Base-by-base conservation (phyloP, 2,888 invertebrate genomes). In the Harpagoxenus sublaevis region DNA sequence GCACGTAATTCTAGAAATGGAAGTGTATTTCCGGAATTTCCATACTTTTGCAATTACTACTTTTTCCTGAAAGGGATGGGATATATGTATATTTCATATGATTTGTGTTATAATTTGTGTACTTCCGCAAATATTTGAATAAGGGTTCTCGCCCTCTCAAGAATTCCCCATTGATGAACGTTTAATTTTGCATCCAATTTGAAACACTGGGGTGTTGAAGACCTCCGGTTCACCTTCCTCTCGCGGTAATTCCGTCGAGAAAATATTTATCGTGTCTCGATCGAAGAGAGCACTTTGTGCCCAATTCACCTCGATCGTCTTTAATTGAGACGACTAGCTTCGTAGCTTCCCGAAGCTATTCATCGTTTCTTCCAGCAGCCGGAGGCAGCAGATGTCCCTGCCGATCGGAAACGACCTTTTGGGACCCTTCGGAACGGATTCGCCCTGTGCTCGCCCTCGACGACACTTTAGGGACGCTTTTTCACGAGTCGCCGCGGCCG, bases 391-490 rank as follows among this genome's bases (percentile, higher is more conserved):
- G 79, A 81, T 87, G 87, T 83, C 45, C 71, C 68, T 18, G 35
- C 6, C 57, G 51, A 57, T 75, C 12, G 28, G 83, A 77, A 68
- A 75, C 53, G 62, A 84, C 83, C 81, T 79, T 66, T 10, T n/a
- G 75, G 63, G 71, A 73, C 82, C 65, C 39, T 75, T 66, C 35
- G 55, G 28, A 81, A 63, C 57, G 45, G 74, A 65, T 84, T 82
- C 73, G 45, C 23, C n/a, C 35, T 42, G 60, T 48, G 60, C 35
- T 53, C 48, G 28, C 66, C 53, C 82, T 57, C 31, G 48, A 62
- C 78, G 77, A 57, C 66, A 77, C 86, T 86, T 86, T 68, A 12
- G 86, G 65, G 83, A 66, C 48, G 62, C 48, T 73, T 86, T 78
- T 63, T 66, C 62, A 39, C 68, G 86, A 83, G 31, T 78, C 73